Evolutionary conservation across 2,888 invertebrate genomes (phyloP).

Genomic region (Taphrorychus bicolor): DNA sequence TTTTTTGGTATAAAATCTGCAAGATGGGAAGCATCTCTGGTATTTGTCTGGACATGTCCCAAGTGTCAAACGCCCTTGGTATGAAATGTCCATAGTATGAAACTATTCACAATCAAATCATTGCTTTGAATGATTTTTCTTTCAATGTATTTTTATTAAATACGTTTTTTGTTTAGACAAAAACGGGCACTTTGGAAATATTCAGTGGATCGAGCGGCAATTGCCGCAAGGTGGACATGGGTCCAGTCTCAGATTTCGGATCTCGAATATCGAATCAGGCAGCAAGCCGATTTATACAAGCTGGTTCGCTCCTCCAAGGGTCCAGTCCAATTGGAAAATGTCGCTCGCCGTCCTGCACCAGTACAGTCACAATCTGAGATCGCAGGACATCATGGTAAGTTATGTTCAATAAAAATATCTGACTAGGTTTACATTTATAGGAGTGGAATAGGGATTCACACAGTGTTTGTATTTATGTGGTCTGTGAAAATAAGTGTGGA

Average conservation of each 20-base stretch:
- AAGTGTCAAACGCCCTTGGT: too few species aligned
- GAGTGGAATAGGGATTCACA: too few species aligned
- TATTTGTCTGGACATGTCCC: too few species aligned
- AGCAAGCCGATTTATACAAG: constrained; percentile 81
- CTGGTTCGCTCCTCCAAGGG: constrained; percentile 71
- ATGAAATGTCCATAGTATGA: too few species aligned
- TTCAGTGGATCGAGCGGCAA: constrained; percentile 78
- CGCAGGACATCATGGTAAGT: constrained; percentile 34
- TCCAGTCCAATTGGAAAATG: constrained; percentile 61
- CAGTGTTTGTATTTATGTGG: too few species aligned
- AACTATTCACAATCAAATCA: too few species aligned
- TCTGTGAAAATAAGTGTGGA: too few species aligned
- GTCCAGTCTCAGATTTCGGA: constrained; percentile 91
- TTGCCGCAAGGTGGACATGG: constrained; percentile 92
- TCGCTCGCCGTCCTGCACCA: constrained; percentile 56
- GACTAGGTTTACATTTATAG: too few species aligned
- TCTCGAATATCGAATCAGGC: constrained; percentile 88
- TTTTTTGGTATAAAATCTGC: too few species aligned
- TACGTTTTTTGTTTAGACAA: constrained; percentile 66
- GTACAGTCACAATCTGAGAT: constrained; percentile 42
- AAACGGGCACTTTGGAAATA: constrained; percentile 86
- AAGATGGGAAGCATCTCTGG: too few species aligned
- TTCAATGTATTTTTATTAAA: background rate
- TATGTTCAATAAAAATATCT: too few species aligned
- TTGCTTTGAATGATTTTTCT: background rate